Evolutionary conservation across 2,888 invertebrate species (phyloP), one percentile per base, ranked within the genome.

Genomic region (Cactoblastis cactorum): DNA sequence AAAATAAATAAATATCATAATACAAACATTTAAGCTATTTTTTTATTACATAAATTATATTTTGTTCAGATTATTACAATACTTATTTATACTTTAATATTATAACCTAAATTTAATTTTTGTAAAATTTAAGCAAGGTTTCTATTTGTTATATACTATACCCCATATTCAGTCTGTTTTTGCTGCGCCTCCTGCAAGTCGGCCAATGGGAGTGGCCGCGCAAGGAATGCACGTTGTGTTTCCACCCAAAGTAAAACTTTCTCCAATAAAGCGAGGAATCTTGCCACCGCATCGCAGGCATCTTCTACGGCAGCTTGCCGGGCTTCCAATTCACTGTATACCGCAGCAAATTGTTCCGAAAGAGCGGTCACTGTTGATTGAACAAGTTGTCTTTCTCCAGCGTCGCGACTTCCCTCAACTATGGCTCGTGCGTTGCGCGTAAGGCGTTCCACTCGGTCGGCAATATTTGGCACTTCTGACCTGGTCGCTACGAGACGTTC

Each of bases 111-210:
- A n/a, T n/a, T n/a, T n/a, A n/a, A n/a, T n/a, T 14, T 14, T 43
- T 14, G 32, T 17, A 6, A 14, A 17, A 15, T 12, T 39, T 58
- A 50, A 17, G 24, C 45, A 3, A 52, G 33, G 8, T 9, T 47
- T n/a, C 61, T 32, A 15, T 15, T 18, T 43, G 14, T 17, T 28
- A 14, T 24, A n/a, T 37, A 28, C 11, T 70, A 72, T 91, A 96
- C 96, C 87, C 94, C 93, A 86, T 97, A 97, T 81, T 96, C 96
- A 78, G 95, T 95, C 71, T 96, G 91, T 87, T 94, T 96, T 72
- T 95, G 95, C 68, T 95, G 93, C 49, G 96, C 94, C 77, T 96
- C 95, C 61, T 94, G 93, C 71, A 97, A 90, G 53, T 94, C 95
- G 67, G 92, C 93, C 67, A 97, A 90, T 65, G 93, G 93, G 54